Base-by-base conservation (phyloP, 2,797 vertebrate genomes). In the Gastrophryne carolinensis region DNA sequence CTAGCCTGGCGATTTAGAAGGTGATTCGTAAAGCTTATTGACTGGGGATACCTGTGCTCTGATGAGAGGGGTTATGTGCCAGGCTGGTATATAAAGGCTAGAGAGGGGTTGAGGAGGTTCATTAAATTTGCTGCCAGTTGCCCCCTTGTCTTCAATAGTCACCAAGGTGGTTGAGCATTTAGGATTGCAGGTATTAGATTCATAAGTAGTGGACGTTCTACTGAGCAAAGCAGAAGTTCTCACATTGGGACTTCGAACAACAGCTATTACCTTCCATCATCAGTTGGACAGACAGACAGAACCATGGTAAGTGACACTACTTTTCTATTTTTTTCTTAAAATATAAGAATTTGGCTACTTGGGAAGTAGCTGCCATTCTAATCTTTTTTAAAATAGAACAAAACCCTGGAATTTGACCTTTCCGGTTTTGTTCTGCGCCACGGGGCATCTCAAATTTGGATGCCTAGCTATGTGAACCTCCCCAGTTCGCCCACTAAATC, bases 221-320 rank as follows among this genome's bases (percentile, higher is more conserved):
- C 95, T 95, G 96, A 97, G 96, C 95, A 92, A 94, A 94, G 96
- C 95, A 95, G 93, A 98, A 99, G 92, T 98, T 97, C 94, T 97
- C 97, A 93, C 96, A 98, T 96, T 96, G 98, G 98, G 97, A 98
- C 95, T 99, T 98, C 95, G 98, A 98, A 98, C 95, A 96, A 99
- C 96, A 96, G 95, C 95, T 96, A 96, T 96, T 96, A 96, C 95
- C 95, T 96, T 93, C 93, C 95, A 94, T 96, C 96, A 96, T 97
- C 95, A 97, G 95, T 97, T 98, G 95, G 95, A 96, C 95, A 94
- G 94, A 93, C 89, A 54, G 90, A 94, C 90, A 90, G 93, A 39
- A 95, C 87, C 90, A 98, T 99, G 97, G 97, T 99, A 91, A 98
- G 97, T 97, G 93, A 87, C 87, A 83, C 88, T 87, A 86, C 89